Evolutionary conservation across 2,888 invertebrate species (phyloP), one percentile per base, ranked within the genome.

Genomic region (Vandiemenella viatica): DNA sequence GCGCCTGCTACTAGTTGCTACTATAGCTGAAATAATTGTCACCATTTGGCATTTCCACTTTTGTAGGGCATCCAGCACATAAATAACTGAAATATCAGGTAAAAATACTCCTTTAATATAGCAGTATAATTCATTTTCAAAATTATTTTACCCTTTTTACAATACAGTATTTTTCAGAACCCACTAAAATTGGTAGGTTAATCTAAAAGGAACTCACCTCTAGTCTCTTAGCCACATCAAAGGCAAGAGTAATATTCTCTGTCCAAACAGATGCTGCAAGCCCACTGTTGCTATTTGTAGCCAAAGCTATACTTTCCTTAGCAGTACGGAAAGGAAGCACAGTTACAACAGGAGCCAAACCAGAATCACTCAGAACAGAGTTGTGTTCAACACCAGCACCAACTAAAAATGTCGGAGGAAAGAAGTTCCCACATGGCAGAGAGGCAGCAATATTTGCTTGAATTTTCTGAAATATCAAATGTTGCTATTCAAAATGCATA

Each of bases 201-300:
- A n/a, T n/a, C n/a, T n/a, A n/a, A n/a, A n/a, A n/a, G n/a, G n/a
- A n/a, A 47, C 57, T 55, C 56, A 67, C 67, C 58, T 72, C 65
- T 16, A 76, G 57, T 56, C 66, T 65, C 41, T 65, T 58, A 1
- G 70, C 66, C 6, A 75, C 67, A 62, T 76, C 76, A 57, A 75
- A 62, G 2, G 70, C 69, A 18, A 75, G 58, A 26, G 70, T 65
- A 37, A 70, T 58, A 57, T 70, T 73, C 63, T 76, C 74, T 2
- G 73, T 69, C 74, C 75, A 77, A 20, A 77, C 65, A 50, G 74
- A 72, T 3, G 69, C 69, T 10, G 65, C 71, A 7, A 71, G 61
- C 5, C 72, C 71, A 58, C 68, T 70, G 37, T 65, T 63, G 13
- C 65, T 64, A 59, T 72, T 74, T 61, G 76, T 76, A 19, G 72